These are phyloP conservation scores for Bombus sylvicola DNA, from an alignment of 1,140 invertebrate genomes.

Conservation along the genomic window DNA sequence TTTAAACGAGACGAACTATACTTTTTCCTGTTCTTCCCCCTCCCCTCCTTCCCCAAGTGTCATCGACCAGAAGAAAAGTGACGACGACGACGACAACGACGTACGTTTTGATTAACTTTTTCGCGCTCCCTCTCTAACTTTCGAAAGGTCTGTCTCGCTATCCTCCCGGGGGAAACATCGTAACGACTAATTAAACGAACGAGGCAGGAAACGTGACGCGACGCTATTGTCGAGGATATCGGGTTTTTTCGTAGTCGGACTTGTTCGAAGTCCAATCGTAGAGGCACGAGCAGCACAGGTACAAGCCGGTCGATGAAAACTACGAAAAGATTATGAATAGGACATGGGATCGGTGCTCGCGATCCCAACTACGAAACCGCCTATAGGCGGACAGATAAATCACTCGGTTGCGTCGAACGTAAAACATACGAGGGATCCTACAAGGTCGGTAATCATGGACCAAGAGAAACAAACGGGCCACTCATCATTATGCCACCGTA, in stretches of 20 bases:
- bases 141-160: neutral
- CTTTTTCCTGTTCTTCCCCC: neutral
- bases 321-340: slow-evolving; percentile 23
- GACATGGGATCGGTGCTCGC: neutral
- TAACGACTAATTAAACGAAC: slow-evolving; percentile 48
- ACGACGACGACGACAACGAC: neutral
- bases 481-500: slow-evolving; percentile 59
- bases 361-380: too few relatives aligned
- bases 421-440: slow-evolving; percentile 36
- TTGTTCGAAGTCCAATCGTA: neutral
- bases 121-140: neutral
- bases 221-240: slow-evolving; percentile 41
- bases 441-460: slow-evolving; percentile 53
- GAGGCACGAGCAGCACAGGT: too few relatives aligned
- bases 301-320: slow-evolving; percentile 24
- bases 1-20: neutral
- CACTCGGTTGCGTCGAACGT: slow-evolving; percentile 52
- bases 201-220: slow-evolving; percentile 40
- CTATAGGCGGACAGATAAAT: slow-evolving; percentile 47
- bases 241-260: neutral
- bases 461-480: slow-evolving; percentile 58
- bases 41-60: rapidly evolving
- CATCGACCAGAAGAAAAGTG: neutral
- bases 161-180: slow-evolving; percentile 18
- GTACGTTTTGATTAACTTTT: slow-evolving; percentile 27